These are phyloP conservation scores for Campodea augens DNA, from an alignment of 1,140 invertebrate species.

Conservation along the genomic window DNA sequence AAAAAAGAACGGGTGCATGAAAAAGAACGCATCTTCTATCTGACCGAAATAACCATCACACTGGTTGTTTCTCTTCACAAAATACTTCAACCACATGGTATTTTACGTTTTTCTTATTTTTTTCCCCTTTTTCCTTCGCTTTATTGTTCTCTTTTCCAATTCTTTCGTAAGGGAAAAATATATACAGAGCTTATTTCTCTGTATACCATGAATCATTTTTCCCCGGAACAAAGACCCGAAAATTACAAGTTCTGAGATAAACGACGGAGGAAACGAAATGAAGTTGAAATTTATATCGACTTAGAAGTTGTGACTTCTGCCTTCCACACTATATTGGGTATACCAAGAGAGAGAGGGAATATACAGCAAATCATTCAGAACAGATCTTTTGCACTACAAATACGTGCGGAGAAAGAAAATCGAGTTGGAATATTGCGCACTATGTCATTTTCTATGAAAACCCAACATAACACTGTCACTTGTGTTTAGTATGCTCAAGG, in stretches of 20 bases:
- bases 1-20: neutral
- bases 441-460: too few relatives aligned
- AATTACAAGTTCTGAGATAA: neutral
- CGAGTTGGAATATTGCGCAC: too few relatives aligned
- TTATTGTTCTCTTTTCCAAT: neutral
- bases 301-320: neutral
- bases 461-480: too few relatives aligned
- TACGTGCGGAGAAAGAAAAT: neutral
- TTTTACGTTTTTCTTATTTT: neutral
- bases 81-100: neutral
- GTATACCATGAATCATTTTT: neutral
- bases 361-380: neutral
- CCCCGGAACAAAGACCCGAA: neutral
- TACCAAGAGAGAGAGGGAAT: neutral
- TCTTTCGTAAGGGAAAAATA: neutral
- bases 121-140: too few relatives aligned
- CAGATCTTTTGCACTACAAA: neutral
- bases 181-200: neutral
- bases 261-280: neutral
- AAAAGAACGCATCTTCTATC: neutral
- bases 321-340: neutral
- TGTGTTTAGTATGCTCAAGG: too few relatives aligned
- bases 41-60: constrained; percentile 1
- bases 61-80: neutral
- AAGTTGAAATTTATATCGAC: neutral